phyloP scores from a whole-genome alignment of 2,113 vertebrate species.

The Serranochromis macrocephalus region DNA sequence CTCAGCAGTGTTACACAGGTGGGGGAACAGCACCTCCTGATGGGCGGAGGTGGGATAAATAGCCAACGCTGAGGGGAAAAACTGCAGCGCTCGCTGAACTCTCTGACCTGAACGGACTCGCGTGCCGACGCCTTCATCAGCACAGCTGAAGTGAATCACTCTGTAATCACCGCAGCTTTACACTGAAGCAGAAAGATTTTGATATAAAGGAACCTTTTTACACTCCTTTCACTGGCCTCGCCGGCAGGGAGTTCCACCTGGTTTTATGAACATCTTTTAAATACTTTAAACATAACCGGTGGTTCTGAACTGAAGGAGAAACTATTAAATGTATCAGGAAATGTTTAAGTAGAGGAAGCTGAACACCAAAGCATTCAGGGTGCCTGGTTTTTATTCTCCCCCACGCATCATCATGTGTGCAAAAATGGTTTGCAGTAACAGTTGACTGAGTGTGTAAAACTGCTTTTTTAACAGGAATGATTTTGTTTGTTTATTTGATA shows the following conservation, averaged over 20 bases:
- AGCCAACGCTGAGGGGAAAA: neutral
- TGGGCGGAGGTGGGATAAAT: neutral
- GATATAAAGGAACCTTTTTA: neutral
- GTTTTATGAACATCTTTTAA: neutral
- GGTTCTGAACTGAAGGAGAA: neutral
- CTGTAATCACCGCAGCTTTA: neutral
- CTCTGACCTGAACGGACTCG: neutral
- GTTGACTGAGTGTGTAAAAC: rapidly evolving
- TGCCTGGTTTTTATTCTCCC: rapidly evolving
- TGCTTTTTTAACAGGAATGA: neutral
- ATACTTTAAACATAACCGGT: rapidly evolving
- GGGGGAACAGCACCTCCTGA: slow-evolving; percentile 1
- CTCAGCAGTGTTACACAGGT: slow-evolving; percentile 38
- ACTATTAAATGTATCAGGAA: neutral
- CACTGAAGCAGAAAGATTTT: rapidly evolving
- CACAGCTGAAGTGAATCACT: neutral
- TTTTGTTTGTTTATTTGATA: neutral
- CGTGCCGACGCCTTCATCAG: neutral
- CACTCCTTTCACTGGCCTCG: rapidly evolving
- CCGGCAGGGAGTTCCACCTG: rapidly evolving
- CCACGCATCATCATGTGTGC: rapidly evolving
- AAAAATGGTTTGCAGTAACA: neutral
- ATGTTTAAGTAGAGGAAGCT: neutral
- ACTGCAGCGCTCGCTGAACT: neutral
- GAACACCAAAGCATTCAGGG: neutral